Evolutionary conservation across 2,888 invertebrate genomes (phyloP), one percentile per base, ranked within the genome.

Genomic region (Pegoplata infirma): DNA sequence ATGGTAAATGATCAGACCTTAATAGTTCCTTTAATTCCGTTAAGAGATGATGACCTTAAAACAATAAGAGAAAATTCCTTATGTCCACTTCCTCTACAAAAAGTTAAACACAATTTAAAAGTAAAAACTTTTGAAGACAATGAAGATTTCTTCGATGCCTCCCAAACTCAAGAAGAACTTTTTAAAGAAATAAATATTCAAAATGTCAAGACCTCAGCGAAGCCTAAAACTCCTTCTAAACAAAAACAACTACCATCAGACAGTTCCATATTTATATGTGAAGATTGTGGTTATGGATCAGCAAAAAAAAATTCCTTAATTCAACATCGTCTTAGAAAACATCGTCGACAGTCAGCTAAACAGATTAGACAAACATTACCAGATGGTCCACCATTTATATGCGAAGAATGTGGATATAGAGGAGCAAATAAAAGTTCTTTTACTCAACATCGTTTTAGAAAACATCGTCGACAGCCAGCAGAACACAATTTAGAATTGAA

Each of bases 311-410:
- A 73, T n/a, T 73, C 75, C 7, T 51, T 82, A 1, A 76, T 78
- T 8, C 76, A 81, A 23, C 82, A 82, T 81, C 74, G 81, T 36
- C 56, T 25, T 12, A 44, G 66, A n/a, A 67, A 74, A 23, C 73
- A 74, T 51, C 32, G 10, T 10, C 25, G 32, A 32, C 8, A 32
- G 32, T 32, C 32, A 3, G 32, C 32, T 10, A 32, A 32, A 32
- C 32, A 7, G 12, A 3, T 10, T 32, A 32, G 3, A 10, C 12
- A 2, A 32, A 3, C n/a, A 40, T 8, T 40, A n/a, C 14, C 36
- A 0, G 5, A 40, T n/a, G 12, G 1, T 0, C 1, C 36, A 40
- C 8, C 36, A 5, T 1, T 40, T 40, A 12, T n/a, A 40, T 40
- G 36, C n/a, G 12, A n/a, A n/a, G 1, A n/a, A n/a, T 40, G 36